Evolutionary conservation across 2,797 vertebrate genomes (phyloP).

Genomic region (Dipus sagitta): DNA sequence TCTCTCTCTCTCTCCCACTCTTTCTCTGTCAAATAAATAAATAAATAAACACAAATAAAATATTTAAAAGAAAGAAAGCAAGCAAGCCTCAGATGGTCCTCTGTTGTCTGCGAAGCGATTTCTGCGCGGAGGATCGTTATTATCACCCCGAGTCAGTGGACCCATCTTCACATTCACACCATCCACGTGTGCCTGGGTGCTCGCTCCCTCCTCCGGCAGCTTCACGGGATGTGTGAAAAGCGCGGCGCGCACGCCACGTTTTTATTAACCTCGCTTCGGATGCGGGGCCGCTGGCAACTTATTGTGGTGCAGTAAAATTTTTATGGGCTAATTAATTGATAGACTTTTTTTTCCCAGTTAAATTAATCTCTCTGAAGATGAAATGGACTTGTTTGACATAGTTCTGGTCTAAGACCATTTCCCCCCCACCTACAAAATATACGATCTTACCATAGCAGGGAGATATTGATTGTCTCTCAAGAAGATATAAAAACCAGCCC

Average conservation of each 20-base stretch:
- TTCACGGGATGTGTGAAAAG: conserved; percentile 58
- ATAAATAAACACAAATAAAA: too few species aligned
- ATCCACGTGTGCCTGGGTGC: conserved; percentile 11
- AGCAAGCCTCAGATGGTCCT: conserved; percentile 50
- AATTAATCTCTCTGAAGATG: conserved; percentile 69
- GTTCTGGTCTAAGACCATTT: conserved; percentile 74
- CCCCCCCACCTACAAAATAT: conserved; percentile 44
- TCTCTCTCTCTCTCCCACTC: too few species aligned
- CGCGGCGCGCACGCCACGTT: background rate
- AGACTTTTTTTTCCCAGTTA: conserved; percentile 63
- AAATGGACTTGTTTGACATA: conserved; percentile 66
- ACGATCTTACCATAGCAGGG: conserved; percentile 53
- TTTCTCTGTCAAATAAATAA: too few species aligned
- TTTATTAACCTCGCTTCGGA: conserved; percentile 64
- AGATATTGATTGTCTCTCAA: conserved; percentile 70
- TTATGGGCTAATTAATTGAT: conserved; percentile 73
- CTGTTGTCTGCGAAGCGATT: conserved; percentile 74
- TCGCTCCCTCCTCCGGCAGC: background rate
- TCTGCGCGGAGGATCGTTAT: conserved; percentile 61
- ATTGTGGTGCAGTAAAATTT: conserved; percentile 57
- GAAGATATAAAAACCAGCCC: conserved; percentile 51
- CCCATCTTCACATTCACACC: conserved; percentile 57
- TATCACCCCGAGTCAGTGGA: conserved; percentile 44
- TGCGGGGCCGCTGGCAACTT: background rate
- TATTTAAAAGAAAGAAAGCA: background rate